Percentiles rank a stretch among this genome's conserved stretches.
These are phyloP conservation scores for Chiloscyllium plagiosum DNA, from an alignment of 2,113 vertebrate species.

Conservation along the genomic window DNA sequence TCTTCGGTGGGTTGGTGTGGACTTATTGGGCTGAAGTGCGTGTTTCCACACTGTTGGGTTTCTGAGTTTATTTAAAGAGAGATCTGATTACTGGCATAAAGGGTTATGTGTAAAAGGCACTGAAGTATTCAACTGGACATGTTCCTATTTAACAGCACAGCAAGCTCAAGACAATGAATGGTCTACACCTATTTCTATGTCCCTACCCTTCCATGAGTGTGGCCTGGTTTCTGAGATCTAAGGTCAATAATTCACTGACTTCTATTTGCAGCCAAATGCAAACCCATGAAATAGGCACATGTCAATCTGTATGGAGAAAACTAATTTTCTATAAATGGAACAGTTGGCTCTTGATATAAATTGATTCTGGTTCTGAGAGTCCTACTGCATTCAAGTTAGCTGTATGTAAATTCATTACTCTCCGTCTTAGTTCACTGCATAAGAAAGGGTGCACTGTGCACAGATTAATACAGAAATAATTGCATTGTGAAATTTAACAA, in stretches of 20 bases:
- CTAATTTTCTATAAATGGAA: not conserved
- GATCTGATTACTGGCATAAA: no score
- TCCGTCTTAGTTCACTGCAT: not conserved
- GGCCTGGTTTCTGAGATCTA: not conserved
- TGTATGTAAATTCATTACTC: not conserved
- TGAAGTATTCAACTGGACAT: no score
- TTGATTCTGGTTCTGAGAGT: not conserved
- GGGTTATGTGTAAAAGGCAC: no score
- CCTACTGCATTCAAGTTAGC: not conserved
- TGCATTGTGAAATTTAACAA: not conserved
- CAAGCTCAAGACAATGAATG: no score
- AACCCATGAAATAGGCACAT: not conserved
- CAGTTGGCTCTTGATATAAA: not conserved
- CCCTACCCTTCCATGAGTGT: not conserved
- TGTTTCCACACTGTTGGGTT: no score
- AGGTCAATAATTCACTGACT: not conserved
- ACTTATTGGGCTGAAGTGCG: no score
- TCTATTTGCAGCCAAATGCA: not conserved
- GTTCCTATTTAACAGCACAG: no score
- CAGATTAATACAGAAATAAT: not conserved
- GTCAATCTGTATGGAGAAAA: not conserved
- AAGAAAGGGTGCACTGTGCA: not conserved
- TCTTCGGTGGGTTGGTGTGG: no score
- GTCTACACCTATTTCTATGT: no score
- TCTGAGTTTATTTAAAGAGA: no score